A percentile compares a stretch with the other conserved stretches of the same genome.
These are phyloP conservation scores for Verasper variegatus DNA, from an alignment of 2,113 vertebrate genomes.

Conservation along the genomic window DNA sequence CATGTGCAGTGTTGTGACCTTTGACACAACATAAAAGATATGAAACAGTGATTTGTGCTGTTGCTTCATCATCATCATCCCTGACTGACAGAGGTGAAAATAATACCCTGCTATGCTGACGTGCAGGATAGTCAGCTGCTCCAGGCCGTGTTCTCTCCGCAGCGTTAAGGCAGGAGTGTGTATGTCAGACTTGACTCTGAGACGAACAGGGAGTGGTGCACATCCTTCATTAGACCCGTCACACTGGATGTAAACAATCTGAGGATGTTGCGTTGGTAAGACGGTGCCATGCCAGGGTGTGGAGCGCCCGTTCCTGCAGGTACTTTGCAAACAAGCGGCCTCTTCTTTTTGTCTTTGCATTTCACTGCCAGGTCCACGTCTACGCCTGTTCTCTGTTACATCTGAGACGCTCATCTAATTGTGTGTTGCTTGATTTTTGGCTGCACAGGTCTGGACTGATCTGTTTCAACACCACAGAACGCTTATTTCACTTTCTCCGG, in stretches of 20 bases:
- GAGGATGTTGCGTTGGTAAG: constrained; percentile 17
- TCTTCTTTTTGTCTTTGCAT: constrained; percentile 27
- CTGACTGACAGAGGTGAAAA: background rate
- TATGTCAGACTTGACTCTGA: background rate
- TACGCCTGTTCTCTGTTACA: constrained; percentile 42
- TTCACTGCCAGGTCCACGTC: constrained; percentile 43
- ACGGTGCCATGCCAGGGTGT: constrained; percentile 4
- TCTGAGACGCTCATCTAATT: constrained; percentile 62
- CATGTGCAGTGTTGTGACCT: background rate
- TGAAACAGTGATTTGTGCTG: background rate
- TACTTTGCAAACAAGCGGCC: constrained; percentile 26
- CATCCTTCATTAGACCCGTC: constrained; percentile 55
- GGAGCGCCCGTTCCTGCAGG: constrained; percentile 47
- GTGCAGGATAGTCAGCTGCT: background rate
- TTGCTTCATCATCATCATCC: background rate
- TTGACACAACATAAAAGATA: background rate
- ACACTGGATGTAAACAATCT: constrained; percentile 52
- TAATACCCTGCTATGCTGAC: background rate
- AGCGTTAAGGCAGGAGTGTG: background rate
- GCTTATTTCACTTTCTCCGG: background rate
- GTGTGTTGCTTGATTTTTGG: constrained; percentile 59
- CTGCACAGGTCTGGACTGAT: constrained; percentile 69
- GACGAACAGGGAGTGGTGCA: constrained; percentile 28
- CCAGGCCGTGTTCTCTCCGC: background rate
- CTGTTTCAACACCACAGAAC: constrained; percentile 14